phyloP scores from a whole-genome alignment of 2,888 invertebrate species.

The Pecten maximus region DNA sequence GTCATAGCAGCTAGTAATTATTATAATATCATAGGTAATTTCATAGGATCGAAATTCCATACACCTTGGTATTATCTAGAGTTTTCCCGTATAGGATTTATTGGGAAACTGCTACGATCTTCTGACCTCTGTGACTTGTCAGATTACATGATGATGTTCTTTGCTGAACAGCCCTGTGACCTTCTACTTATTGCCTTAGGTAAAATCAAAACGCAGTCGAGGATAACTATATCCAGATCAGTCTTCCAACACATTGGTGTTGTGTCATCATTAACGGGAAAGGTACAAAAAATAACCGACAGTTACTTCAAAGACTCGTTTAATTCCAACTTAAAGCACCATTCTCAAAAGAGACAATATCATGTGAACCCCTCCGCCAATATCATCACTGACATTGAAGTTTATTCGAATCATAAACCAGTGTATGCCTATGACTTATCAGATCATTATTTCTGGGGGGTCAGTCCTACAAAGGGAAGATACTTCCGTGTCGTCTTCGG shows the following conservation, averaged over 20 bases:
- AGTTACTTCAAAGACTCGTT: constrained; percentile 57
- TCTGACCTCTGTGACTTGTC: constrained; percentile 63
- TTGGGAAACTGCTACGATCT: constrained; percentile 69
- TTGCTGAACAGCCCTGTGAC: constrained; percentile 67
- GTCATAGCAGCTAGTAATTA: constrained; percentile 78
- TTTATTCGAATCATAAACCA: constrained; percentile 65
- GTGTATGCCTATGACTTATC: constrained; percentile 76
- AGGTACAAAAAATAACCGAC: constrained; percentile 66
- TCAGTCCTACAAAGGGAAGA: constrained; percentile 49
- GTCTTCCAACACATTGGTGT: constrained; percentile 69
- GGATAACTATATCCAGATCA: constrained; percentile 56
- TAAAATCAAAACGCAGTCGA: constrained; percentile 58
- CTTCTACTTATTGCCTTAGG: constrained; percentile 62
- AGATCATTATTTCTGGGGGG: constrained; percentile 63
- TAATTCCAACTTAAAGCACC: constrained; percentile 40
- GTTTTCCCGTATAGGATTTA: constrained; percentile 70
- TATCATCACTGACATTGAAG: constrained; percentile 77
- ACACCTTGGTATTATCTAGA: constrained; percentile 65
- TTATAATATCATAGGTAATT: constrained; percentile 76
- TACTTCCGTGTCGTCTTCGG: constrained; percentile 61
- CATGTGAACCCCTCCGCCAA: constrained; percentile 80
- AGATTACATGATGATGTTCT: constrained; percentile 77
- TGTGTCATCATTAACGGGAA: constrained; percentile 65
- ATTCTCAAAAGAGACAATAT: constrained; percentile 46
- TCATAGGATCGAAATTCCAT: constrained; percentile 68